Evolutionary conservation across 1,140 invertebrate genomes (phyloP).

Genomic region (Heliconius nattereri): DNA sequence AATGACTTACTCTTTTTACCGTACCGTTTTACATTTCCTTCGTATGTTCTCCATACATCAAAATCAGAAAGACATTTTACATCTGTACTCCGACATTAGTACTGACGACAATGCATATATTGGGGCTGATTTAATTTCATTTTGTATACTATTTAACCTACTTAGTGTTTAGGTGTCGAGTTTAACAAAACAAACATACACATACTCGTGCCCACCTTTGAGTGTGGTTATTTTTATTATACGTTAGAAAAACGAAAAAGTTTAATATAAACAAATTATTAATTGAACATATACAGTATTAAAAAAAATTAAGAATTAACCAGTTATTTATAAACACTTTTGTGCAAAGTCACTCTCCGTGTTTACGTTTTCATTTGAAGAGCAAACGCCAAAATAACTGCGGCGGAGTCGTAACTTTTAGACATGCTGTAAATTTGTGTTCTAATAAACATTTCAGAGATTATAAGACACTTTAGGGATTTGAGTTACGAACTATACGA

Average conservation of each 20-base stretch:
- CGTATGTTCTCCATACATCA: too few species aligned
- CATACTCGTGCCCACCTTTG: too few species aligned
- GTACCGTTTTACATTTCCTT: too few species aligned
- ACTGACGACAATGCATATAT: neutral
- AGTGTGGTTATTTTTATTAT: too few species aligned
- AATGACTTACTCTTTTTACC: too few species aligned
- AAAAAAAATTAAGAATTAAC: neutral
- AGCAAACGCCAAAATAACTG: conserved; percentile 4
- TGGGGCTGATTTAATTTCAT: neutral
- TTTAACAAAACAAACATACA: neutral
- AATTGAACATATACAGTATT: too few species aligned
- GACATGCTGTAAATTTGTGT: neutral
- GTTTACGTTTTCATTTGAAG: neutral
- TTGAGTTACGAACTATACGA: neutral
- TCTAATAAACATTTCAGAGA: conserved; percentile 1
- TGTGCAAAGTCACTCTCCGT: neutral
- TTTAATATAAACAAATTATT: too few species aligned
- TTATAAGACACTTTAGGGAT: neutral
- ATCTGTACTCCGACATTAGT: too few species aligned
- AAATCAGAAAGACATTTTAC: too few species aligned
- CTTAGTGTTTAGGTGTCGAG: neutral
- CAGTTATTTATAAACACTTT: neutral
- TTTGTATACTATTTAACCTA: neutral
- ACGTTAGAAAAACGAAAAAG: too few species aligned
- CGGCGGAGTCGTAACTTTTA: neutral